phyloP scores from a whole-genome alignment of 1,140 invertebrate genomes.

The Vollenhovia emeryi region DNA sequence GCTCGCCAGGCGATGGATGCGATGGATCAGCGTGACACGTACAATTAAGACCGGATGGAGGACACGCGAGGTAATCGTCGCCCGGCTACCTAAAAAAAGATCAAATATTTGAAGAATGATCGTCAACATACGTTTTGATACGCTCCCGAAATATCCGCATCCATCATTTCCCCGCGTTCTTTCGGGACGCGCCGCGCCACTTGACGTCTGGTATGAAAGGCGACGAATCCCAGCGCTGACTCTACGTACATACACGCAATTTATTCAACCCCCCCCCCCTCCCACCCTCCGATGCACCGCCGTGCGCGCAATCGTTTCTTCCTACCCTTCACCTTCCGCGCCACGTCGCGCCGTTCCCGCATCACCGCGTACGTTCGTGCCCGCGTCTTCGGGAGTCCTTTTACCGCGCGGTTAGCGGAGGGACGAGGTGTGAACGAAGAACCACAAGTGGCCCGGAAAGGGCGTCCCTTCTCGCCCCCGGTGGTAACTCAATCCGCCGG shows the following conservation, averaged over 20 bases:
- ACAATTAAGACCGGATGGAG: background rate
- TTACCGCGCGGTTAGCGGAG: slow-evolving; percentile 62
- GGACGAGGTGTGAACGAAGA: slow-evolving; percentile 83
- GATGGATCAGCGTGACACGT: slow-evolving; percentile 44
- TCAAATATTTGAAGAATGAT: background rate
- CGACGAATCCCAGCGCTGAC: background rate
- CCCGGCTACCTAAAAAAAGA: background rate
- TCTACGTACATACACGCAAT: slow-evolving; percentile 1
- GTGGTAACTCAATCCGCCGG: slow-evolving; percentile 63
- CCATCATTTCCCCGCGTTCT: background rate
- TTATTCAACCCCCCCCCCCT: no score
- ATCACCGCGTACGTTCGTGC: background rate
- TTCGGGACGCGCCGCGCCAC: background rate
- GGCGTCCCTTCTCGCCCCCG: slow-evolving; percentile 64
- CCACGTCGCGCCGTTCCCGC: background rate
- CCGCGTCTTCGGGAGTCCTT: slow-evolving; percentile 67
- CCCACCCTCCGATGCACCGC: background rate
- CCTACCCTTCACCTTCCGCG: background rate
- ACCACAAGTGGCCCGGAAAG: slow-evolving; percentile 80
- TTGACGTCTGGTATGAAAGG: background rate
- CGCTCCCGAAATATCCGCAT: background rate
- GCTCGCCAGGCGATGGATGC: background rate
- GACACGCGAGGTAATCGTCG: background rate
- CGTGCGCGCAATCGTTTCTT: background rate
- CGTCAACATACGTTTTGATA: background rate